phyloP scores from a whole-genome alignment of 1,140 invertebrate species.

The Sycophaga agraensis region DNA sequence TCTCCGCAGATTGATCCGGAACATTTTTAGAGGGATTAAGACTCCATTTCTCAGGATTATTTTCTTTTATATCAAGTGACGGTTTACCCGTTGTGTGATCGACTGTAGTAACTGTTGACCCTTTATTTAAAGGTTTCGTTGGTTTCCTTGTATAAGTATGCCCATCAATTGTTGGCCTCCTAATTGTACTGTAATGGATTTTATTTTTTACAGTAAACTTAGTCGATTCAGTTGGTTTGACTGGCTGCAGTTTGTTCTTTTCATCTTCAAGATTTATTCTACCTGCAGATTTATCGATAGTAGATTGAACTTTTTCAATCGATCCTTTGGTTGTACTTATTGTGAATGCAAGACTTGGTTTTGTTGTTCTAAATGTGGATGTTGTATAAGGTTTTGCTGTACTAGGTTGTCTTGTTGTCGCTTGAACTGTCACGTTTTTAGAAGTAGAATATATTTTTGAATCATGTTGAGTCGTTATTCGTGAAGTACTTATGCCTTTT shows the following conservation, averaged over 20 bases:
- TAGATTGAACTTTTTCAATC: constrained; percentile 14
- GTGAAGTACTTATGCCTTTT: not conserved
- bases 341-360: constrained; percentile 4
- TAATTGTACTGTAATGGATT: constrained; percentile 11
- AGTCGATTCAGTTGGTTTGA: constrained; percentile 9
- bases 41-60: constrained; percentile 41
- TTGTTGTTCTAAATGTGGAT: constrained; percentile 11
- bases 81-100: constrained; percentile 13
- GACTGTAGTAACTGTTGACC: not conserved
- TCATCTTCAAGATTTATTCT: constrained; percentile 30
- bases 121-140: constrained; percentile 11
- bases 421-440: not conserved
- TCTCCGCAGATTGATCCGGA: constrained; percentile 20
- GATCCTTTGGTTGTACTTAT: constrained; percentile 13
- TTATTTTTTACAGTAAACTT: constrained; percentile 21
- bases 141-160: constrained; percentile 12
- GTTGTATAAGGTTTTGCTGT: constrained; percentile 2
- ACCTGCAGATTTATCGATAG: constrained; percentile 28
- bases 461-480: not conserved
- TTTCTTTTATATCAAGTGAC: constrained; percentile 10
- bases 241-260: constrained; percentile 16
- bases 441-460: not conserved
- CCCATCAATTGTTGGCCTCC: constrained; percentile 2
- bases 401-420: not conserved
- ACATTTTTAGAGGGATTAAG: constrained; percentile 48